Conservation (phyloP, 1,140 invertebrate species). For the Homarus americanus region DNA sequence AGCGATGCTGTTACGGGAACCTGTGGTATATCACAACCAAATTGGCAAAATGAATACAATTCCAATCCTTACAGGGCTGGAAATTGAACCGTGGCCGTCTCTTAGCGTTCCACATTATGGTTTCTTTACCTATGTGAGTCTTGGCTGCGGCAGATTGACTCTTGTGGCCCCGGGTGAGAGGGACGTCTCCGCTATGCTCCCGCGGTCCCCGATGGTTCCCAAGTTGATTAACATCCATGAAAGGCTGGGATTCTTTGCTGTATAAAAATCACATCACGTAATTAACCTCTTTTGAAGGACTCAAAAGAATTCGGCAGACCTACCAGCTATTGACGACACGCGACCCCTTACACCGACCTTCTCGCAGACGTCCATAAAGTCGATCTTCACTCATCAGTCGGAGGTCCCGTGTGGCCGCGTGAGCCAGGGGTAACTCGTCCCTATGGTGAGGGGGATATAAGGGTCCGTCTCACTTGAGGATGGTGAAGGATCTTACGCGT, state of each 20-base stretch:
- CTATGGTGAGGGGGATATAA: neutral
- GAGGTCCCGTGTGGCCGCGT: neutral
- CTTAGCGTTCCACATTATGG: constrained; percentile 50
- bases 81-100: constrained; percentile 57
- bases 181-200: neutral
- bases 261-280: constrained; percentile 73
- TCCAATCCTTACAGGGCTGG: constrained; percentile 54
- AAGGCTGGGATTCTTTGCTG: constrained; percentile 70
- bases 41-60: constrained; percentile 69
- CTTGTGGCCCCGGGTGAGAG: neutral
- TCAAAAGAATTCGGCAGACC: constrained; percentile 72
- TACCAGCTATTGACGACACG: constrained; percentile 52
- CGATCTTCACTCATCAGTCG: neutral
- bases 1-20: constrained; percentile 20
- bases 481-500: neutral
- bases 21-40: constrained; percentile 46
- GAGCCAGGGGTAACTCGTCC: neutral
- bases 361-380: too few species aligned
- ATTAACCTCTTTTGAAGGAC: constrained; percentile 72
- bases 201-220: neutral
- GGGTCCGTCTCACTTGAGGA: neutral
- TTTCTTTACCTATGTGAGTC: constrained; percentile 27
- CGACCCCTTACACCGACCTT: neutral
- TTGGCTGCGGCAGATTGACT: neutral
- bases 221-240: constrained; percentile 70